Evolutionary conservation across 2,113 vertebrate genomes (phyloP).

Genomic region (Lycocorax pyrrhopterus): DNA sequence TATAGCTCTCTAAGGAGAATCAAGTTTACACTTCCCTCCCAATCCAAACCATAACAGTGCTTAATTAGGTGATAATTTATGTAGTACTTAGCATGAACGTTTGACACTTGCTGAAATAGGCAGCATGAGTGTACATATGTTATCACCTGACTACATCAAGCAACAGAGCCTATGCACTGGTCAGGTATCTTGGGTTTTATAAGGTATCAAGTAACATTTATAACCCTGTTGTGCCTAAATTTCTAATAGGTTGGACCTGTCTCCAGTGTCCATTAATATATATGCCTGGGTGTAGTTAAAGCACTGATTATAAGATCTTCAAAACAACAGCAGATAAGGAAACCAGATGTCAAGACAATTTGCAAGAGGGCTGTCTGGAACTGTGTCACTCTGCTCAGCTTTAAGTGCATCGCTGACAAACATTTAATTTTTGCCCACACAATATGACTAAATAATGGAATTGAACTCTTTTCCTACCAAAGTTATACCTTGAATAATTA

Average conservation of each 20-base stretch:
- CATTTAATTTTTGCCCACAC: background rate
- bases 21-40: conserved; percentile 70
- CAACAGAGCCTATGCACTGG: conserved; percentile 4
- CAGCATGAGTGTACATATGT: conserved; percentile 68
- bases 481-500: background rate
- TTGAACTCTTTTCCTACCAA: background rate
- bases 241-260: conserved; percentile 56
- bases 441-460: background rate
- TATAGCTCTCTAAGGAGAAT: conserved; percentile 80
- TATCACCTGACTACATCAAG: conserved; percentile 78
- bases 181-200: conserved; percentile 73
- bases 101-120: conserved; percentile 70
- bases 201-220: conserved; percentile 70
- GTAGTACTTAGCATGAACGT: conserved; percentile 79
- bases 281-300: conserved; percentile 36
- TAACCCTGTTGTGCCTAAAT: conserved; percentile 61
- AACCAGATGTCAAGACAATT: conserved; percentile 53
- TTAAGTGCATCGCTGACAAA: background rate
- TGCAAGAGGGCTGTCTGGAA: background rate
- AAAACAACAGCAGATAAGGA: conserved; percentile 38
- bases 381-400: background rate
- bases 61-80: conserved; percentile 85
- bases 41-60: conserved; percentile 73
- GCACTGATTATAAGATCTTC: conserved; percentile 25
- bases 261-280: conserved; percentile 62